Evolutionary conservation across 2,888 invertebrate species (phyloP).

Genomic region (Linyphia triangularis): DNA sequence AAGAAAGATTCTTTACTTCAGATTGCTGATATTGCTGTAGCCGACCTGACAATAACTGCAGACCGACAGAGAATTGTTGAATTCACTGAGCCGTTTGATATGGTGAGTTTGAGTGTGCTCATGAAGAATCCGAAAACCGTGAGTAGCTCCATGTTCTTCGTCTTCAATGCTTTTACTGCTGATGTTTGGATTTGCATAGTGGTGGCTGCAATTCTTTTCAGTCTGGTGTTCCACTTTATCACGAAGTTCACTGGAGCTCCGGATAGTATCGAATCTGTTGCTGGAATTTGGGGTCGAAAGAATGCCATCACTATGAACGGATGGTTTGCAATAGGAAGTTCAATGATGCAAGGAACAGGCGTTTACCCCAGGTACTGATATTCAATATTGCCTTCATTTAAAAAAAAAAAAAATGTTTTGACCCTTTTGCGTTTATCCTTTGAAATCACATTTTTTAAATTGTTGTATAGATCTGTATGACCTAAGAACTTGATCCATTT

Average conservation of each 20-base stretch:
- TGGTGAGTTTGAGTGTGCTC: slow-evolving; percentile 38
- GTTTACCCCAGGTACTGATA: slow-evolving; percentile 62
- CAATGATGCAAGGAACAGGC: slow-evolving; percentile 63
- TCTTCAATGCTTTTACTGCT: slow-evolving; percentile 40
- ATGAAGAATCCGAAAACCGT: slow-evolving; percentile 36
- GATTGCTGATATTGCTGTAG: slow-evolving; percentile 65
- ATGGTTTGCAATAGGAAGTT: slow-evolving; percentile 63
- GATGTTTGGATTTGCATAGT: slow-evolving; percentile 60
- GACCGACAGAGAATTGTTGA: slow-evolving; percentile 51
- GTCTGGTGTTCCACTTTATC: slow-evolving; percentile 19
- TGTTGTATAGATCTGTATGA: too few relatives aligned
- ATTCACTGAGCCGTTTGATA: slow-evolving; percentile 56
- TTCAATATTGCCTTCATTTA: background rate
- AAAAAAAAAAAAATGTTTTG: background rate
- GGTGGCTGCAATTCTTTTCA: slow-evolving; percentile 11
- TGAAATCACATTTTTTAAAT: background rate
- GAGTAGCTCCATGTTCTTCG: slow-evolving; percentile 6
- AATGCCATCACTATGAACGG: slow-evolving; percentile 30
- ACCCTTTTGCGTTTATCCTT: too few relatives aligned
- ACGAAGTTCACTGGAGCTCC: slow-evolving; percentile 56
- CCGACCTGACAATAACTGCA: slow-evolving; percentile 42
- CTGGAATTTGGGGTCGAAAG: slow-evolving; percentile 59
- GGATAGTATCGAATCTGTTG: slow-evolving; percentile 50
- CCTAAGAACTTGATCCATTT: too few relatives aligned
- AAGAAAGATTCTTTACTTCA: slow-evolving; percentile 9